Evolutionary conservation across 30 jellyfish, hydroid and myxozoan species (phyloP), one percentile per base, ranked within the genome.

Genomic region (Hydractinia echinata): DNA sequence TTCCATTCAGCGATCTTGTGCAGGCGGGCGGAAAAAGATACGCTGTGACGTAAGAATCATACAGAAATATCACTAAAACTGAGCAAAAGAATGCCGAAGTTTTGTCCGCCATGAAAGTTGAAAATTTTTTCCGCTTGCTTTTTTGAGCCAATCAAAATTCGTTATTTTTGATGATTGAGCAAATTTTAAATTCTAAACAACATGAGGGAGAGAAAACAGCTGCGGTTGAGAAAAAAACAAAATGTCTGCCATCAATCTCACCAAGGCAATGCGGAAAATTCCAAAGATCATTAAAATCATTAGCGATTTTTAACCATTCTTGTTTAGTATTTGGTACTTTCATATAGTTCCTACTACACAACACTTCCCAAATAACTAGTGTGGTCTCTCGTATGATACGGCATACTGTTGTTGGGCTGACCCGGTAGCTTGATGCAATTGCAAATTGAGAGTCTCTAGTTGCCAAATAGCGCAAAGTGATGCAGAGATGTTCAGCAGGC

Each of bases 211-310:
- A 30, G 44, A 30, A 30, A 30, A 30, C 44, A 30, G 44, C 44
- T 30, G 44, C 44, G 44, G 44, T 30, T 30, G 44, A 30, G 44
- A 30, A 30, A 2, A 30, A 30, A 30, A 30, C 44, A 30, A 30
- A 30, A 64, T 64, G 74, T 13, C 4, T 7, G 74, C 74, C 74
- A 64, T 64, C 74, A 7, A 64, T 64, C 10, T 0, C 74, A 44
- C 18, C 74, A 64, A 64, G 74, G 39, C 74, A 64, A 64, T 64
- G 74, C 39, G 74, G 74, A 64, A 64, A 64, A 64, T 64, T 64
- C 74, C 74, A 64, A 13, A 11, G 15, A 58, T 58, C 16, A 13
- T 58, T 16, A 58, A 58, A 58, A 11, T 58, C 69, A 64, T 64
- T 64, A 7, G 74, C 74, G 39, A 13, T 64, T 64, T 64, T 64